Evolutionary conservation across 2,888 invertebrate genomes (phyloP), one percentile per base, ranked within the genome.

Genomic region (Lypha dubia): DNA sequence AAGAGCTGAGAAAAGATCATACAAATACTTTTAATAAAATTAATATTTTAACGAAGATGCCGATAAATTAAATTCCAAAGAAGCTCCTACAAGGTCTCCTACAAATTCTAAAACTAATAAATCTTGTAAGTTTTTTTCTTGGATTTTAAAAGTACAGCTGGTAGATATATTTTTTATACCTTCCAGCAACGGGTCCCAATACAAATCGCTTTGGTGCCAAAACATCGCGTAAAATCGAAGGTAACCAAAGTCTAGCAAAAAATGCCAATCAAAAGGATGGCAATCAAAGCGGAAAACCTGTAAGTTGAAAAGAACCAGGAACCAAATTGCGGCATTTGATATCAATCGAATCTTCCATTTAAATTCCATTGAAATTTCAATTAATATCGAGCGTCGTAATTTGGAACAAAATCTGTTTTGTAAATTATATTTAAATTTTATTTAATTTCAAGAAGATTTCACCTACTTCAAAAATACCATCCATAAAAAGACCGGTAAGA

Each of bases 401-500:
- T n/a, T n/a, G n/a, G n/a, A n/a, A n/a, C n/a, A n/a, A n/a, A n/a
- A n/a, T n/a, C n/a, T n/a, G n/a, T n/a, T n/a, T n/a, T n/a, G n/a
- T n/a, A n/a, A n/a, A n/a, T n/a, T n/a, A n/a, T n/a, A n/a, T n/a
- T n/a, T n/a, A n/a, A 44, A 15, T 20, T 17, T 17, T 46, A 17
- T 17, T 32, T 11, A 49, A 11, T 44, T 70, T 24, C 2, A 1
- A 41, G 28, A 17, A 70, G 70, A 24, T 13, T 5, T 15, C 41
- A 20, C 13, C 24, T 11, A 32, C 11, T 1, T 83, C 83, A 1
- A 83, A 63, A 70, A 79, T 83, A 41, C 83, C 83, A 17, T n/a
- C 85, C 0, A 85, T 79, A 67, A 87, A 85, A 67, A 84, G 68
- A 58, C 9, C 53, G 71, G 87, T 86, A 79, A 65, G 65, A 74